These are phyloP conservation scores for Bolinopsis microptera DNA, from an alignment of 37 sponge, comb jelly and placozoan genomes.

Conservation along the genomic window DNA sequence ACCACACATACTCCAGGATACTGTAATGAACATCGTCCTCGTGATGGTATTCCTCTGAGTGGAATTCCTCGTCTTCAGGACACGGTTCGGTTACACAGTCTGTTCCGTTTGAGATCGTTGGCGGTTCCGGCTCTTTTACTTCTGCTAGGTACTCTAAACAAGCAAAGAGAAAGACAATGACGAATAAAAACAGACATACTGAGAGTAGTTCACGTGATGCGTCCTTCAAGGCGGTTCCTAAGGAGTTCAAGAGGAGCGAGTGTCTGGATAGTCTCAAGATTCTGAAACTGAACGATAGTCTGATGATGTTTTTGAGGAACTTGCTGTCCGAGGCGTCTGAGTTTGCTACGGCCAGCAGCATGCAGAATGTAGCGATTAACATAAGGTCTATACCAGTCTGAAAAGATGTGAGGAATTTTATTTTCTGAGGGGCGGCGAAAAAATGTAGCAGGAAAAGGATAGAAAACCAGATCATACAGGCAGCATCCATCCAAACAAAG, in stretches of 20 bases:
- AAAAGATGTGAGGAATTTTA: conserved; percentile 8
- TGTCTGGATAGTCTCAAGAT: conserved; percentile 39
- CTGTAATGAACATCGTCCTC: conserved; percentile 28
- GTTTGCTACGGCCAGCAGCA: conserved; percentile 30
- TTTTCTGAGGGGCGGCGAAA: conserved; percentile 14
- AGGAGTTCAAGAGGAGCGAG: conserved; percentile 48
- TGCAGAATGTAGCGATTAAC: neutral
- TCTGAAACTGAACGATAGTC: conserved; percentile 47
- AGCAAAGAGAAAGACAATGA: conserved; percentile 23
- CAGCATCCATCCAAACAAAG: conserved; percentile 36
- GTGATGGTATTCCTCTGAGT: neutral
- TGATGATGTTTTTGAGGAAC: conserved; percentile 8
- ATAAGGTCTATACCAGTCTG: conserved; percentile 32
- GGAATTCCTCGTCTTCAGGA: neutral
- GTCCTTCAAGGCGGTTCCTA: conserved; percentile 49
- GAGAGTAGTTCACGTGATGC: conserved; percentile 37
- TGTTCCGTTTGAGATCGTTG: neutral
- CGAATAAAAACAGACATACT: conserved; percentile 46
- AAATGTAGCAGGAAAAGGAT: conserved; percentile 47
- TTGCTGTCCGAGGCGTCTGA: neutral
- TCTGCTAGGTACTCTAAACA: conserved; percentile 46
- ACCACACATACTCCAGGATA: conserved; percentile 64
- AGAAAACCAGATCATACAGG: conserved; percentile 50
- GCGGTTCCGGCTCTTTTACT: conserved; percentile 3
- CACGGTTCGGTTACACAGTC: neutral